Conservation (phyloP, 1,140 invertebrate genomes). For the Drosophila carrolli region DNA sequence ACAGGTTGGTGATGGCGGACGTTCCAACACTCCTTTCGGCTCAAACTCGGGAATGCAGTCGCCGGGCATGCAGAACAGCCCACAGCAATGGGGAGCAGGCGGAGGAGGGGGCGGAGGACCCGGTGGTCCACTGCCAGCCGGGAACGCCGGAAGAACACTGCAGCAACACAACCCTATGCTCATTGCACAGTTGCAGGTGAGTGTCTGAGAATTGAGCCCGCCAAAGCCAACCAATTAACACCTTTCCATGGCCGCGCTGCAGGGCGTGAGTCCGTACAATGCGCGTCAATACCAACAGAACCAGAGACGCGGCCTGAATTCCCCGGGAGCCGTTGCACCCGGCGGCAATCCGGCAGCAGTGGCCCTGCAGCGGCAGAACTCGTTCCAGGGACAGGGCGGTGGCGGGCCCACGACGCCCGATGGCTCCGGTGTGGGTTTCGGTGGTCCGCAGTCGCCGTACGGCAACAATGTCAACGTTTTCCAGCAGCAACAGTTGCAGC, state of each 20-base stretch:
- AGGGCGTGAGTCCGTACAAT: conserved; percentile 77
- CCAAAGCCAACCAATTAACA: conserved; percentile 27
- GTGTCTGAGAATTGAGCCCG: conserved; percentile 16
- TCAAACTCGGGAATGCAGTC: conserved; percentile 67
- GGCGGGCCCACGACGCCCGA: conserved; percentile 72
- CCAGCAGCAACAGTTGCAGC: conserved; percentile 84
- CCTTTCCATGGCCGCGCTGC: conserved; percentile 21
- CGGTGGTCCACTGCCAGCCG: conserved; percentile 41
- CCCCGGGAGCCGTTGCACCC: conserved; percentile 84
- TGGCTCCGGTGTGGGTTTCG: conserved; percentile 67
- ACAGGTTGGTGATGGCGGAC: conserved; percentile 61
- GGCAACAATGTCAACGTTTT: conserved; percentile 62
- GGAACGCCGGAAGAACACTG: conserved; percentile 72
- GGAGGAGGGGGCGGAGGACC: conserved; percentile 36
- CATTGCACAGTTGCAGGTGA: conserved; percentile 90
- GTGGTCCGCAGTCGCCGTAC: conserved; percentile 85
- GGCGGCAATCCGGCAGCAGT: conserved; percentile 44
- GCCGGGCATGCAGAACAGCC: conserved; percentile 70
- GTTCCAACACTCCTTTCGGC: conserved; percentile 65
- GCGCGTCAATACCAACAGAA: conserved; percentile 76
- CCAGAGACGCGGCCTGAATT: conserved; percentile 86
- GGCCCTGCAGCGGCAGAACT: conserved; percentile 74
- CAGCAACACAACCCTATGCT: conserved; percentile 92
- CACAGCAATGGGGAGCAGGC: conserved; percentile 63
- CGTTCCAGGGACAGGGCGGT: conserved; percentile 81